Base-by-base conservation (phyloP, 2,113 vertebrate species). In the Phylloscopus trochilus region DNA sequence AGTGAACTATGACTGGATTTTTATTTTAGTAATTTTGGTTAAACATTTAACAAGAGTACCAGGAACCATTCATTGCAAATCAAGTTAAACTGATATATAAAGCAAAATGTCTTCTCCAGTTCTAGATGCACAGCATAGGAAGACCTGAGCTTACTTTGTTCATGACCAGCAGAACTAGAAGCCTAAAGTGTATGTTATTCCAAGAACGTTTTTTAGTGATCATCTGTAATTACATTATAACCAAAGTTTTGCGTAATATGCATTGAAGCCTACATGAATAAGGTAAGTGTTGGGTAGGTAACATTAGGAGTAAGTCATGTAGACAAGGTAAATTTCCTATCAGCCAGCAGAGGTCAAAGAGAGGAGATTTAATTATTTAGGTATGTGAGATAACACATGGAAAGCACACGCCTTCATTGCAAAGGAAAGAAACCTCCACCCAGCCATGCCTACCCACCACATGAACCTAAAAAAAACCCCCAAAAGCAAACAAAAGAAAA, bases 331-430 rank as follows among this genome's bases (percentile, higher is more conserved):
- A 69, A 90, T 82, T 85, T 88, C 74, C 76, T 67, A 41, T 68
- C 80, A 78, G 52, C 31, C 41, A 37, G 46, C 10, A 85, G 37
- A 84, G 7, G 41, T 93, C 91, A 95, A 82, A 87, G 22, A 80
- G 47, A 35, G 21, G 46, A 59, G 46, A 59, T 76, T 88, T 69
- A 89, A 90, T 90, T 83, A 91, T 56, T 33, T 58, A 67, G 21
- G 12, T 37, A 75, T 10, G 23, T 0, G 4, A 87, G 81, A 92
- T 90, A 92, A 76, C 56, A 70, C 27, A 33, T 2, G 49, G 70
- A 78, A 89, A 92, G 83, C 58, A 92, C 81, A 94, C 87, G 8
- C 89, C 83, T 93, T 93, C 68, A 83, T 46, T 84, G 85, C 53
- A 87, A 63, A 75, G 18, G 17, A 28, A 72, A 79, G 56, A 89